Percentiles rank a stretch among this genome's conserved stretches.
phyloP scores from a whole-genome alignment of 2,797 vertebrate species.

The Notoglanidium macrostoma region DNA sequence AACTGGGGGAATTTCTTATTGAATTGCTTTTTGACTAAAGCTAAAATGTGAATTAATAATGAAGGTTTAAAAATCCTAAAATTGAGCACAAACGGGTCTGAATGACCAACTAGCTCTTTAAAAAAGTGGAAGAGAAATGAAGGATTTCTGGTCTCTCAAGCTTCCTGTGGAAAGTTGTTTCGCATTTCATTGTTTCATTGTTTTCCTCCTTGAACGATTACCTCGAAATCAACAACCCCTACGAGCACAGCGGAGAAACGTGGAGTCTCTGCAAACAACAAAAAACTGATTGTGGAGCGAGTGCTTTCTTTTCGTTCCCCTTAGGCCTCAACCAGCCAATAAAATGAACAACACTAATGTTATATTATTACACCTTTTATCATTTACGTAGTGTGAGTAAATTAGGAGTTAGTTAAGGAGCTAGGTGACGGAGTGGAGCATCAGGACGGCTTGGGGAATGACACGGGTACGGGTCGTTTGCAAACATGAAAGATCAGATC shows the following conservation, averaged over 20 bases:
- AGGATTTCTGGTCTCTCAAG: background rate
- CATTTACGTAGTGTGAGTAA: background rate
- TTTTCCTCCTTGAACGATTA: background rate
- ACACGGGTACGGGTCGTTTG: too few species aligned
- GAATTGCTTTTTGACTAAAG: background rate
- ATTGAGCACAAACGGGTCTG: background rate
- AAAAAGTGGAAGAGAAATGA: too few species aligned
- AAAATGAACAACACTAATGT: background rate
- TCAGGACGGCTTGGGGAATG: too few species aligned
- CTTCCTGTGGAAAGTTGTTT: background rate
- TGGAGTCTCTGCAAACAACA: background rate
- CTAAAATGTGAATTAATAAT: background rate
- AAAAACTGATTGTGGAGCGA: background rate
- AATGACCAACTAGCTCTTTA: background rate
- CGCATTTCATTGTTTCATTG: background rate
- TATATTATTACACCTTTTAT: background rate
- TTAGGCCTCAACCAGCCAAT: background rate
- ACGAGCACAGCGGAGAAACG: background rate
- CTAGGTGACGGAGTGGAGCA: too few species aligned
- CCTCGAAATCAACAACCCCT: background rate
- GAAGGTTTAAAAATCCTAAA: background rate
- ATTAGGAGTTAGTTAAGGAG: background rate
- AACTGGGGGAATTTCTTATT: too few species aligned
- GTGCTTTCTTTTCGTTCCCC: background rate
- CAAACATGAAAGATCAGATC: background rate